These are phyloP conservation scores for Andrena chrysosceles DNA, from an alignment of 2,888 invertebrate genomes.

Conservation along the genomic window DNA sequence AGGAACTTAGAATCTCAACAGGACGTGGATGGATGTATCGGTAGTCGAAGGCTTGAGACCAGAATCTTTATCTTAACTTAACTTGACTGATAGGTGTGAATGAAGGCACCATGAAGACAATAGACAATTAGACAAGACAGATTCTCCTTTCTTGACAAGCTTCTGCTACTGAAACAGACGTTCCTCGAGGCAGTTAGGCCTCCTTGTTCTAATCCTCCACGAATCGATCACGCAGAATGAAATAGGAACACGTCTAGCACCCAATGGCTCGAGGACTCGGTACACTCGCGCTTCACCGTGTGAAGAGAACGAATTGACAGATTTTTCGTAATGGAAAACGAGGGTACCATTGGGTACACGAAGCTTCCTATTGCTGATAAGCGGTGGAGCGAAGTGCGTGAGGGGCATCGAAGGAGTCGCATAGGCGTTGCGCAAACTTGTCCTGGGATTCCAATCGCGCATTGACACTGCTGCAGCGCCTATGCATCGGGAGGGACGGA, in stretches of 20 bases:
- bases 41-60: neutral
- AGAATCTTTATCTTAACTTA: neutral
- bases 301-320: neutral
- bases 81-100: too few relatives aligned
- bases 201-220: conserved; percentile 53
- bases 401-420: conserved; percentile 58
- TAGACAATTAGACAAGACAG: too few relatives aligned
- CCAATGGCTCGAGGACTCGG: conserved; percentile 47
- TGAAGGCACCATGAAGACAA: too few relatives aligned
- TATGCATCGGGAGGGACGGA: conserved; percentile 59
- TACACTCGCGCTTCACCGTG: neutral
- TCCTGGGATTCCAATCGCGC: neutral
- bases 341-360: conserved; percentile 59
- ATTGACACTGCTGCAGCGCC: conserved; percentile 47
- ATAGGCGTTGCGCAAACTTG: conserved; percentile 63
- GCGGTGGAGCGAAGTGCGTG: conserved; percentile 39
- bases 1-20: neutral
- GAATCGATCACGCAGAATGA: conserved; percentile 57
- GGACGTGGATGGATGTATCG: neutral
- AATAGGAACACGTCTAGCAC: conserved; percentile 60
- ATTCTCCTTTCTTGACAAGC: neutral
- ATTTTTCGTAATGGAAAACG: conserved; percentile 7
- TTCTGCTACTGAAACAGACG: neutral
- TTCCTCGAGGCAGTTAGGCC: conserved; percentile 4
- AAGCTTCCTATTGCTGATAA: conserved; percentile 64